phyloP scores from a whole-genome alignment of 92 coral and sea anemone genomes.

The Epizoanthus ramosus region DNA sequence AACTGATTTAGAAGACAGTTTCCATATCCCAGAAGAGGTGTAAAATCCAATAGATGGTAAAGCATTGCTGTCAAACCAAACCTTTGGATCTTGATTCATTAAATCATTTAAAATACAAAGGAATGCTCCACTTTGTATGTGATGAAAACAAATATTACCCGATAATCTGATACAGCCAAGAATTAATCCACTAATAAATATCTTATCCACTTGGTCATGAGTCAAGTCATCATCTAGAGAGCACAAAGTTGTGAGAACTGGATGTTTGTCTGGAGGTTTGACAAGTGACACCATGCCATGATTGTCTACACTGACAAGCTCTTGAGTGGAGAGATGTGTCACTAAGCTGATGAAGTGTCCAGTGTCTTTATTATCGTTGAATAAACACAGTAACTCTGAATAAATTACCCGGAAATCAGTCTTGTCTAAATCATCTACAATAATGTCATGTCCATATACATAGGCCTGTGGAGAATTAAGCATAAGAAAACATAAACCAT shows the following conservation, averaged over 20 bases:
- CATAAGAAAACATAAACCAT: background rate
- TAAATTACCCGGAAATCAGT: constrained; percentile 83
- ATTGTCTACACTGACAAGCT: constrained; percentile 68
- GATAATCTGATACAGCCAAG: constrained; percentile 68
- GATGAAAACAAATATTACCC: constrained; percentile 64
- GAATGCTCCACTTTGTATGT: constrained; percentile 75
- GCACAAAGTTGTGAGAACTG: constrained; percentile 58
- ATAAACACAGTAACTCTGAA: constrained; percentile 71
- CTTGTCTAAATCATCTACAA: constrained; percentile 60
- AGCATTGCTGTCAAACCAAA: constrained; percentile 56
- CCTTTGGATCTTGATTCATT: constrained; percentile 45
- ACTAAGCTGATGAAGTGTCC: constrained; percentile 51
- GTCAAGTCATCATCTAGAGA: constrained; percentile 26
- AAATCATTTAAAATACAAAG: constrained; percentile 59
- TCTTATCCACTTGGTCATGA: constrained; percentile 20
- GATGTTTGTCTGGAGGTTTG: constrained; percentile 59
- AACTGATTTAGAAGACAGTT: constrained; percentile 65
- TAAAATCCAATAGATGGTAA: constrained; percentile 72
- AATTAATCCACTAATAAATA: constrained; percentile 72
- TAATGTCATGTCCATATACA: constrained; percentile 65
- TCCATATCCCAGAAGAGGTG: constrained; percentile 79
- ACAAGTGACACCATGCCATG: constrained; percentile 49
- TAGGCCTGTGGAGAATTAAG: constrained; percentile 61
- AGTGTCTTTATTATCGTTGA: constrained; percentile 42
- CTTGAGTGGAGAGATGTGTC: constrained; percentile 77